Base-by-base conservation (phyloP, 35 echinoderm and acorn worm species). In the Hemicentrotus pulcherrimus region DNA sequence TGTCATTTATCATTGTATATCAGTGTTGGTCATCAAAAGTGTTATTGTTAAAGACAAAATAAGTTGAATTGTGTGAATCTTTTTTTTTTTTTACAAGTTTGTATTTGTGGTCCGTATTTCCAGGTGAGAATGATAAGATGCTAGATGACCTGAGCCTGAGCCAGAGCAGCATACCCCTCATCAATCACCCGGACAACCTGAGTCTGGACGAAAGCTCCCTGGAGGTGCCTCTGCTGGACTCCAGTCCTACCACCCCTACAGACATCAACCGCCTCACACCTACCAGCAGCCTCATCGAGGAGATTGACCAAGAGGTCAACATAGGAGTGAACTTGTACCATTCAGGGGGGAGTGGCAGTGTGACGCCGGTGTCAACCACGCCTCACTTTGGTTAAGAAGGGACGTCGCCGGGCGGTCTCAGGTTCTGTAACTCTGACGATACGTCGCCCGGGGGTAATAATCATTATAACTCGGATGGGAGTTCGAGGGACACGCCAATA, bases 211-310 rank as follows among this genome's bases (percentile, higher is more conserved):
- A 95, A 35, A 96, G 93, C 32, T 95, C 96, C 47, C 88, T 94
- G 35, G 96, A 96, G 22, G 95, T 95, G 93, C 96, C 97, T 48
- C 92, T 95, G 16, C 91, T n/a, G 48, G 96, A 98, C 91, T 95
- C 96, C 93, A 94, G 94, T 35, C 95, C 88, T n/a, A 85, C 94
- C 5, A 95, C 95, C 19, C 88, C 94, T 6, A 94, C 95, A 50
- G 97, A 98, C 94, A 95, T 48, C 46, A 97, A 95, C 86, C 95
- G 97, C n/a, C 65, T 98, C 59, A 98, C 97, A 31, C 97, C 97
- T 18, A 96, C 97, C 28, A 96, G 94, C 58, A 97, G 94, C 48
- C 95, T 98, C 31, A 91, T 96, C 0, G 96, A 97, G 28, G 94
- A 96, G 46, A 95, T 98, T 22, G 94, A 46, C 48, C 85, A 95